These are phyloP conservation scores for Papilio polyxenes DNA, from an alignment of 1,140 invertebrate genomes.

Conservation along the genomic window DNA sequence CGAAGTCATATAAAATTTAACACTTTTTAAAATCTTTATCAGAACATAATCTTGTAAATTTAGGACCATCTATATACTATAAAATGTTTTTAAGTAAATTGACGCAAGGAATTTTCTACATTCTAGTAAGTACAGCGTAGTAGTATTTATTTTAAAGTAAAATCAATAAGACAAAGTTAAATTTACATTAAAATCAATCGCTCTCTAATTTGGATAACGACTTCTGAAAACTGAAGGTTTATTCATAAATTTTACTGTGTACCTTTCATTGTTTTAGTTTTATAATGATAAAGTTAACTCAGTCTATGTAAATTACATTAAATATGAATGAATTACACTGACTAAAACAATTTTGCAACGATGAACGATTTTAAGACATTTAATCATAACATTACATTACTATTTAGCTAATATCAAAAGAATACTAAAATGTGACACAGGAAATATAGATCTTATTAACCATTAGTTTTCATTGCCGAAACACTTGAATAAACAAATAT, in stretches of 20 bases:
- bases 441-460: no score
- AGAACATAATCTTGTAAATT: neutral
- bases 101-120: neutral
- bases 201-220: conserved; percentile 16
- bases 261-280: conserved; percentile 19
- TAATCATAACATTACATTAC: neutral
- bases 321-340: neutral
- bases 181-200: conserved; percentile 9
- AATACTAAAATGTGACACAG: neutral
- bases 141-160: neutral
- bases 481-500: no score
- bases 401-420: neutral
- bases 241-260: conserved; percentile 1
- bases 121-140: neutral
- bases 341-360: neutral
- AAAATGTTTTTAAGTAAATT: neutral
- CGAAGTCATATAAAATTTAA: neutral
- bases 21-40: neutral
- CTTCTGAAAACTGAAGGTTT: conserved; percentile 9
- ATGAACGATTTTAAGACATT: neutral
- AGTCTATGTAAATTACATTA: neutral
- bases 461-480: no score
- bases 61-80: neutral
- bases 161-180: conserved; percentile 7
- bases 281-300: neutral